Evolutionary conservation across 2,797 vertebrate species (phyloP).

Genomic region (Trachops cirrhosus): DNA sequence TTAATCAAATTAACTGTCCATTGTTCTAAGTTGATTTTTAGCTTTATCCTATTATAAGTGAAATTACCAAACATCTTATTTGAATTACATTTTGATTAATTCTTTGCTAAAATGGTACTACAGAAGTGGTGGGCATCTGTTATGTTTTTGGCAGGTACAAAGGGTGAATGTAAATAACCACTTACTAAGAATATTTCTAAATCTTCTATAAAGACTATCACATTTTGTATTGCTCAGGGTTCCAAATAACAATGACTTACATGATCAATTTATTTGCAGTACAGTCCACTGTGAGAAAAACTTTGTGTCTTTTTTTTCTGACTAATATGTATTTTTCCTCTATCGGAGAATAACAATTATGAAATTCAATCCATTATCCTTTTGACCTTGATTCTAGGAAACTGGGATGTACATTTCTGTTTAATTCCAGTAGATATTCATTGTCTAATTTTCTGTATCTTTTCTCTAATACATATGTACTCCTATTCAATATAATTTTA

Average conservation of each 20-base stretch:
- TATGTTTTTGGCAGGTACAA: neutral
- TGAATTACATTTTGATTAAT: neutral
- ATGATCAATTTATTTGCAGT: neutral
- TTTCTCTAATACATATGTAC: neutral
- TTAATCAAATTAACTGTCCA: neutral
- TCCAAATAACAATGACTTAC: neutral
- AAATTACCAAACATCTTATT: slow-evolving; percentile 22
- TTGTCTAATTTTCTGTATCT: neutral
- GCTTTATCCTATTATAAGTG: neutral
- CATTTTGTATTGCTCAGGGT: neutral
- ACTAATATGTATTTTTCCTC: neutral
- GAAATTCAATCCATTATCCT: neutral
- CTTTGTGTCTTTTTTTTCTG: neutral
- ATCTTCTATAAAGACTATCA: neutral
- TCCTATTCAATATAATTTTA: neutral
- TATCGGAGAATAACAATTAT: neutral
- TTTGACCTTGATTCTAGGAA: neutral
- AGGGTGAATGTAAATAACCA: neutral
- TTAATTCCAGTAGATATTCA: neutral
- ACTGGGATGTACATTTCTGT: neutral
- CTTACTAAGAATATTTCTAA: neutral
- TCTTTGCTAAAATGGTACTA: neutral
- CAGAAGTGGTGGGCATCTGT: neutral
- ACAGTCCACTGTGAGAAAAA: neutral
- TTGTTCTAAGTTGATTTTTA: neutral